Conservation (phyloP, 1,140 invertebrate genomes). For the Campoletis sonorensis region DNA sequence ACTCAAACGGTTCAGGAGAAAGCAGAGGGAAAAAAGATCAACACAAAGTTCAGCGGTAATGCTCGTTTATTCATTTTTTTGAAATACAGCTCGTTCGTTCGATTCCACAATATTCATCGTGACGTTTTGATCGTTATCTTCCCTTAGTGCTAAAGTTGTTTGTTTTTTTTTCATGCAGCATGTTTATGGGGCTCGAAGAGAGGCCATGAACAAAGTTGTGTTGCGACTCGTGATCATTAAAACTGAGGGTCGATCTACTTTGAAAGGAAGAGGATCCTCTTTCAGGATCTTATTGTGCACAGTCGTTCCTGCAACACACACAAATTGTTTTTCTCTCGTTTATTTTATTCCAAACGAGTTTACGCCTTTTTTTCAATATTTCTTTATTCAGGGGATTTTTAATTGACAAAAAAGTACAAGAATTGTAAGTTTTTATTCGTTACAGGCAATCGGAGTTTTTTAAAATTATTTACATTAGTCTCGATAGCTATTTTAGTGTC, state of each 20-base stretch:
- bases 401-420: too few relatives aligned
- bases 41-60: background rate
- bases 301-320: too few relatives aligned
- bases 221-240: constrained; percentile 27
- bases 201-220: constrained; percentile 34
- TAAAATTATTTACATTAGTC: too few relatives aligned
- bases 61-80: background rate
- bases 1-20: background rate
- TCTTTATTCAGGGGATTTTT: too few relatives aligned
- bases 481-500: too few relatives aligned
- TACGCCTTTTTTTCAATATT: too few relatives aligned
- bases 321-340: background rate
- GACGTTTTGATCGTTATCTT: background rate
- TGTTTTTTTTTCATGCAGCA: background rate
- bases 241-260: constrained; percentile 40
- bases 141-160: background rate
- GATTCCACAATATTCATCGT: background rate
- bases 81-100: background rate
- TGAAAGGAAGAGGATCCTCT: background rate
- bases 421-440: too few relatives aligned
- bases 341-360: too few relatives aligned
- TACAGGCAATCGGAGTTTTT: too few relatives aligned
- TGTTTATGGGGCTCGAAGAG: constrained; percentile 39
- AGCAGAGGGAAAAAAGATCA: background rate
- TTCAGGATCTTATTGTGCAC: too few relatives aligned